phyloP scores from a whole-genome alignment of 1,140 invertebrate genomes.

The Ceratoteleas bidentatus region DNA sequence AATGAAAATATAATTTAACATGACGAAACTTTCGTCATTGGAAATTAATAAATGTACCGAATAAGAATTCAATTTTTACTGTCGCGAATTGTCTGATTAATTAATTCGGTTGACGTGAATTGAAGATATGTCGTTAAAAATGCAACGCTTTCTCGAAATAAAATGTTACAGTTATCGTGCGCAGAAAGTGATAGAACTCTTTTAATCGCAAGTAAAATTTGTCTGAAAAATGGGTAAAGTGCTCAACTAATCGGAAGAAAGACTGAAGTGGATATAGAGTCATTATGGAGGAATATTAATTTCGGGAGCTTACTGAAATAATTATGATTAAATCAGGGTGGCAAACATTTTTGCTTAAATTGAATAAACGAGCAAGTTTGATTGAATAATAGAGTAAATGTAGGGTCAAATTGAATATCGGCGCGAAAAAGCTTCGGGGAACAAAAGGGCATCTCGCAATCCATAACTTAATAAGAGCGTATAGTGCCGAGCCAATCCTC shows the following conservation, averaged over 20 bases:
- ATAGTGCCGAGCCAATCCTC: slow-evolving; percentile 1
- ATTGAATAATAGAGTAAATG: background rate
- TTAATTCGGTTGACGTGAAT: no score
- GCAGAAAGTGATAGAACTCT: no score
- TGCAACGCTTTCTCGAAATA: no score
- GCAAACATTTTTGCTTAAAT: background rate
- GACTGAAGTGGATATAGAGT: no score
- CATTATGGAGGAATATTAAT: no score
- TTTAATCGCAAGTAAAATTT: no score
- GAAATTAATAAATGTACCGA: slow-evolving; percentile 4
- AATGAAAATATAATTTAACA: slow-evolving; percentile 13
- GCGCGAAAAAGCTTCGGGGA: slow-evolving; percentile 11
- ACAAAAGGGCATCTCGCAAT: slow-evolving; percentile 23
- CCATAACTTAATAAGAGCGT: slow-evolving; percentile 27
- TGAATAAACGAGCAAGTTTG: slow-evolving; percentile 3
- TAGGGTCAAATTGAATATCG: slow-evolving; percentile 4
- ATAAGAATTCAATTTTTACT: background rate
- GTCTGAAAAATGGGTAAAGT: no score
- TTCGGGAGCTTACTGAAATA: no score
- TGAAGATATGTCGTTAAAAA: no score
- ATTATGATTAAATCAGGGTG: background rate
- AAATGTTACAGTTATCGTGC: no score
- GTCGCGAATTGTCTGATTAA: background rate
- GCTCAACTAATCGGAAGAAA: no score
- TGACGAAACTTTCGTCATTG: slow-evolving; percentile 4